Percentiles rank a stretch among this genome's conserved stretches.
Conservation (phyloP, 2,113 vertebrate species). For the Glaucidium brasilianum region DNA sequence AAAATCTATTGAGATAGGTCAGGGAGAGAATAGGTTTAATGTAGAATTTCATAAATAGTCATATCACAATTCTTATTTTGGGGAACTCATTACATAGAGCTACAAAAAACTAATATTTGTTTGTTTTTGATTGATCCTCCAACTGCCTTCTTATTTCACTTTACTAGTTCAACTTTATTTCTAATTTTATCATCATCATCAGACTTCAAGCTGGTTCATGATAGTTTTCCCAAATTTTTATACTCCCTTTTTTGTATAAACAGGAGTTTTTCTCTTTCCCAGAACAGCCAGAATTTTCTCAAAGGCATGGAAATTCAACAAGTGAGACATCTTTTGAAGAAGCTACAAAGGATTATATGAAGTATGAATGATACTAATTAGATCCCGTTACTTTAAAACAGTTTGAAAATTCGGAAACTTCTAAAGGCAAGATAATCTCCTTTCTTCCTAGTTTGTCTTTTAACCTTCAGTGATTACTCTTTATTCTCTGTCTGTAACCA, state of each 20-base stretch:
- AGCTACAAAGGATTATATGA: conserved; percentile 49
- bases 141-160: not conserved
- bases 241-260: not conserved
- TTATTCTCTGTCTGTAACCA: conserved; percentile 20
- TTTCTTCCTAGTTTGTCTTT: conserved; percentile 35
- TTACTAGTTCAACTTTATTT: conserved; percentile 39
- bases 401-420: not conserved
- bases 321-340: conserved; percentile 26
- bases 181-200: conserved; percentile 1
- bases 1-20: not conserved
- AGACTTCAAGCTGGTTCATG: conserved; percentile 3
- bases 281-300: conserved; percentile 7
- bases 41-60: not conserved
- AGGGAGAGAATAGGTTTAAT: not conserved
- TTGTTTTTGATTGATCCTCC: conserved; percentile 22
- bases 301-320: conserved; percentile 35
- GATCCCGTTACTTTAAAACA: conserved; percentile 30
- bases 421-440: conserved; percentile 27
- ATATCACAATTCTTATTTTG: not conserved
- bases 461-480: conserved; percentile 31
- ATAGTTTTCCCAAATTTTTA: not conserved
- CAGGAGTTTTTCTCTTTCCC: not conserved
- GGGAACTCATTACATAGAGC: not conserved
- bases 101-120: not conserved
- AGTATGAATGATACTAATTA: conserved; percentile 55